Evolutionary conservation across 2,797 vertebrate species (phyloP), one percentile per base, ranked within the genome.

Genomic region (Chrysocyon brachyurus): DNA sequence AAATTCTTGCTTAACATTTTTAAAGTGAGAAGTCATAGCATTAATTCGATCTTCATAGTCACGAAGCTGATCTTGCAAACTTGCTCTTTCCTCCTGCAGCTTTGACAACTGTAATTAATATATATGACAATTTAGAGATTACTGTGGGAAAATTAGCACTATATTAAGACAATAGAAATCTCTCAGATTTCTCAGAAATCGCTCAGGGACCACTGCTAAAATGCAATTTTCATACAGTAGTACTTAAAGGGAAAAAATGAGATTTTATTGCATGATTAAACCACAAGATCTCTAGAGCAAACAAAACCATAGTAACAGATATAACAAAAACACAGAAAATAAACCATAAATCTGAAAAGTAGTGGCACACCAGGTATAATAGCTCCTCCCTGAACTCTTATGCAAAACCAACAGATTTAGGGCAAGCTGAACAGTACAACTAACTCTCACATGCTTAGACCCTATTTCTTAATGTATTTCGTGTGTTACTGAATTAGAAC

Each of bases 1-100:
- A 84, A 99, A 96, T 95, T 99, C 99, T 49, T 99, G 99, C 26
- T 98, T 99, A 52, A 99, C 98, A 54, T 99, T 99, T 98, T 98
- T 99, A 61, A 99, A 93, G 94, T 99, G 98, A 68, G 99, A 98
- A 0, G 96, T 59, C 98, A 99, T 98, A 0, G 98, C 98, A 72
- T 98, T 98, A 93, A 98, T 99, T 10, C 98, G 97, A 26, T 99
- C 99, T 93, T 99, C 98, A 94, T 98, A 98, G 92, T 97, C 97
- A 4, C 95, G 94, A 36, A 99, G 24, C 96, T 99, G 98, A 96
- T 99, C 99, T 36, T 99, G 98, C 94, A 99, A 81, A 36, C 94
- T 95, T 28, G 94, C 17, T 36, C 98, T 98, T 91, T 99, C 98
- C 56, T 97, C 98, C 56, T 99, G 98, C 92, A 99, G 98, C 85